These are phyloP conservation scores for Mycteria americana DNA, from an alignment of 2,797 vertebrate species.

Conservation along the genomic window DNA sequence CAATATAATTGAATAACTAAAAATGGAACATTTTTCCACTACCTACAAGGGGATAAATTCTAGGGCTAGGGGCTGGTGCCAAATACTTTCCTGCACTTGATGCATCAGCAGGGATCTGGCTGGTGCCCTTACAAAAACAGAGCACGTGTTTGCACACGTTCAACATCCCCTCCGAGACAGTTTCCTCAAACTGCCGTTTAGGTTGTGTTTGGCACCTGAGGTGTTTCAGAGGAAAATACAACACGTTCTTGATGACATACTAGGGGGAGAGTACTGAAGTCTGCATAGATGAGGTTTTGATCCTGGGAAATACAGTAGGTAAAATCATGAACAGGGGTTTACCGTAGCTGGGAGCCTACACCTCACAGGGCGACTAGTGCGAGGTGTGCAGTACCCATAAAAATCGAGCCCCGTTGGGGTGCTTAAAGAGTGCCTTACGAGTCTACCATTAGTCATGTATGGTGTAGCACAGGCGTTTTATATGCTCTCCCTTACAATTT, in stretches of 20 bases:
- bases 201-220: conserved; percentile 43
- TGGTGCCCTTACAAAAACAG: conserved; percentile 42
- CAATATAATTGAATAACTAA: neutral
- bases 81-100: conserved; percentile 39
- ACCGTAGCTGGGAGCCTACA: neutral
- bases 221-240: conserved; percentile 12
- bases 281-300: neutral
- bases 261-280: neutral
- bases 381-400: neutral
- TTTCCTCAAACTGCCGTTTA: neutral
- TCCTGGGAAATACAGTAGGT: neutral
- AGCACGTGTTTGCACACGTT: neutral
- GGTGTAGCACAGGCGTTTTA: neutral
- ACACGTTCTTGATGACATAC: neutral
- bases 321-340: neutral
- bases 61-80: neutral
- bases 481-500: neutral
- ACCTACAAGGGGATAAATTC: conserved; percentile 3
- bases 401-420: neutral
- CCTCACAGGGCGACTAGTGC: fast-evolving
- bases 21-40: neutral
- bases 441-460: neutral
- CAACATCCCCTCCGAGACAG: neutral
- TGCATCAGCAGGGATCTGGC: conserved; percentile 42
- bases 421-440: neutral